Conservation (phyloP, 1,140 invertebrate genomes). For the Philotrypesis tridentata region DNA sequence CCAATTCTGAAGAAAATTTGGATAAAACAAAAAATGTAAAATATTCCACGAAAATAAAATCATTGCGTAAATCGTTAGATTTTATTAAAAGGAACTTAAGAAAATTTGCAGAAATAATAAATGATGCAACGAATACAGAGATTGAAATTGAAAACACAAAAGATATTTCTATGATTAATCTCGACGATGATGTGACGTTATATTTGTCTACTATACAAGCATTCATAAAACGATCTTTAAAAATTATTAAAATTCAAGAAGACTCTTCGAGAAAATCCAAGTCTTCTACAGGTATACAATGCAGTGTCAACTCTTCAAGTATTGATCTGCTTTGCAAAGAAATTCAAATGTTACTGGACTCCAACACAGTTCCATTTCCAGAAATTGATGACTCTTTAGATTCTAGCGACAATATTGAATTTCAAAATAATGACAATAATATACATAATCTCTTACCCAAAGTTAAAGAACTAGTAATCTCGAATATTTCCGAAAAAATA, state of each 20-base stretch:
- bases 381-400: slow-evolving; percentile 11
- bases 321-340: slow-evolving; percentile 19
- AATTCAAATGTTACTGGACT: slow-evolving; percentile 18
- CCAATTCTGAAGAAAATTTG: slow-evolving; percentile 44
- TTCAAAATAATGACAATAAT: neutral
- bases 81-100: slow-evolving; percentile 46
- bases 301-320: neutral
- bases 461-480: slow-evolving; percentile 26
- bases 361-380: neutral
- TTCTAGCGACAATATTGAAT: neutral
- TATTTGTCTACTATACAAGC: neutral
- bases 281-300: neutral
- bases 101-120: slow-evolving; percentile 1
- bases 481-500: neutral
- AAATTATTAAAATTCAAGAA: neutral
- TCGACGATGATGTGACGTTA: neutral
- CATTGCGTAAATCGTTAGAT: neutral
- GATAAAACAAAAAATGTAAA: slow-evolving; percentile 51
- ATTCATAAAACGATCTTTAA: neutral
- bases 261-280: neutral
- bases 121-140: neutral
- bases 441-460: neutral
- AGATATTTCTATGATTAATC: neutral
- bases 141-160: neutral
- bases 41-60: slow-evolving; percentile 49